Base-by-base conservation (phyloP, 1,140 invertebrate species). In the Battus philenor region DNA sequence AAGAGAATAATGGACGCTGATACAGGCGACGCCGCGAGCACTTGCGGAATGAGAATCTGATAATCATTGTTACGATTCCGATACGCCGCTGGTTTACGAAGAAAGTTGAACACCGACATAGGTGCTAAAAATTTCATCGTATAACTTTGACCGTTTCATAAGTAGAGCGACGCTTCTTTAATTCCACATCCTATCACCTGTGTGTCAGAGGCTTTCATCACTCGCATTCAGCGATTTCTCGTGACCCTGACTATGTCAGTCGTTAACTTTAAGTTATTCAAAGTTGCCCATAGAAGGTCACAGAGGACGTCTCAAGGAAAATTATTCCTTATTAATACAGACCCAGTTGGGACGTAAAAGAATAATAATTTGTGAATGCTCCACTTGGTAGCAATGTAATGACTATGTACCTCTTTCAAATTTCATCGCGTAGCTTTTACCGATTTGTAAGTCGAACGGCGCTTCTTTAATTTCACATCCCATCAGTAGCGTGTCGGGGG, bases 141-240 rank as follows among this genome's bases (percentile, higher is more conserved):
- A n/a, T n/a, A n/a, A n/a, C n/a, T n/a, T n/a, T n/a, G n/a, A n/a
- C n/a, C 24, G 24, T 63, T 59, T 59, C 63, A 50, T 61, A 62
- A 67, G 50, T 57, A 52, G 53, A 60, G 47, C 44, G 57, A 45
- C 54, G 67, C 32, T 10, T 11, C 17, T 71, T 65, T 63, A 69
- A 81, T 83, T 83, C 81, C 77, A 79, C 73, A 78, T 81, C 73
- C 75, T 70, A 80, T 74, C 68, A 74, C 61, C 76, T 64, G 70
- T 70, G 74, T 78, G 72, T 72, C 65, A 68, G 72, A 59, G 18
- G 63, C 69, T n/a, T n/a, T n/a, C n/a, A n/a, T n/a, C n/a, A n/a
- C n/a, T n/a, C n/a, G n/a, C n/a, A n/a, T n/a, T n/a, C n/a, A n/a
- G n/a, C n/a, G n/a, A n/a, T n/a, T n/a, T n/a, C n/a, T n/a, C n/a